Evolutionary conservation across 2,888 invertebrate genomes (phyloP), one percentile per base, ranked within the genome.

Genomic region (Dione juno): DNA sequence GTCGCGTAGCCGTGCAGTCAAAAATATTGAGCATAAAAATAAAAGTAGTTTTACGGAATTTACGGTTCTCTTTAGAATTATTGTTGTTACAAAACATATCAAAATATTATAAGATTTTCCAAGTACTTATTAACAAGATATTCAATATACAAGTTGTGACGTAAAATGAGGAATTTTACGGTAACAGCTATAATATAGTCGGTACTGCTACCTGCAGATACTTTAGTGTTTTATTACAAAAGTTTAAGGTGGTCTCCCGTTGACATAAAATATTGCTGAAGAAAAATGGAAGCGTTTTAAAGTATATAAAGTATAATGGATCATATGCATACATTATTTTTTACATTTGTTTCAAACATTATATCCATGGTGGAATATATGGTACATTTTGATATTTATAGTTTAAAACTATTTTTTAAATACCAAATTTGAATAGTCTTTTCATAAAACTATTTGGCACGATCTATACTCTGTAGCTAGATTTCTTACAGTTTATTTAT

Each of bases 231-330:
- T 53, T 53, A 53, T 53, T 53, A 53, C 28, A 53, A 53, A 53
- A 53, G 53, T 53, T 53, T 53, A 53, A 53, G 53, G 35, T 54
- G 53, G 35, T 35, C 35, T 35, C 9, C 35, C 28, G 53, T n/a
- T 54, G 28, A 35, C 53, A 54, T 54, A 35, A 54, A 54, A 54
- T 54, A 54, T 54, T 54, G n/a, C 35, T n/a, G 35, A 54, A 54
- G 53, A 54, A 54, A 53, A 54, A 54, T 54, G 53, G 21, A 54
- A 54, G 28, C 3, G 9, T 14, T 54, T 35, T 54, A 54, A 54
- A n/a, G 2, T n/a, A 52, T 52, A 1, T 35, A 54, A 14, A 54
- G 19, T 19, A 50, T 54, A 43, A 43, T 43, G n/a, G n/a, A 10
- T 21, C 19, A 28, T 28, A 53, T 53, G 14, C 14, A 54, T 53